Conservation (phyloP, 2,113 vertebrate species). For the Mellivora capensis region DNA sequence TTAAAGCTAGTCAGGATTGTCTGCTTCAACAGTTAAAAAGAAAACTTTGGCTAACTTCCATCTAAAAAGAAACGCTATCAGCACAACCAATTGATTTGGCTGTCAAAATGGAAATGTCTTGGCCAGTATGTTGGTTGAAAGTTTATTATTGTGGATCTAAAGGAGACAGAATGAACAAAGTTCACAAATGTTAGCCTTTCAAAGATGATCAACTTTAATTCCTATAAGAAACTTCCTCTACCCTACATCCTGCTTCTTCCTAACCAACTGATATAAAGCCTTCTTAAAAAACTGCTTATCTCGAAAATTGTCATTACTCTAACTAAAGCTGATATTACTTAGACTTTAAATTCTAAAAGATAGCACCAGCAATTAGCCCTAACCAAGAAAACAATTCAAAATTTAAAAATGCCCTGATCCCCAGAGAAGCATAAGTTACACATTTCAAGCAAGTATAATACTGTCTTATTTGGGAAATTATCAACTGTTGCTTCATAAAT, state of each 20-base stretch:
- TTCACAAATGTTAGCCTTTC: neutral
- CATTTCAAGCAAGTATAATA: constrained; percentile 38
- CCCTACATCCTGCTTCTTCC: neutral
- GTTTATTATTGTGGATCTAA: constrained; percentile 47
- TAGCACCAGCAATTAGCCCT: neutral
- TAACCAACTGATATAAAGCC: neutral
- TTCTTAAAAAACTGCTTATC: neutral
- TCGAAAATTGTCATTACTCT: constrained; percentile 25
- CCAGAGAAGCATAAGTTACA: constrained; percentile 39
- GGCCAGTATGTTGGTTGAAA: neutral
- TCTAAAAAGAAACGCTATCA: constrained; percentile 58
- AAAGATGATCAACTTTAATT: neutral
- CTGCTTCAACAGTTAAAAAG: neutral
- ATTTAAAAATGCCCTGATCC: constrained; percentile 34
- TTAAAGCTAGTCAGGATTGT: neutral
- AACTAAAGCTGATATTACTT: constrained; percentile 37
- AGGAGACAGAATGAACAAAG: neutral
- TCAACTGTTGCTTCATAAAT: constrained; percentile 70
- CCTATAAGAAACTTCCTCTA: neutral
- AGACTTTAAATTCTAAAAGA: constrained; percentile 37
- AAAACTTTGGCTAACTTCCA: constrained; percentile 48
- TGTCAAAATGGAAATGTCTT: constrained; percentile 68
- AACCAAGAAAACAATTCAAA: constrained; percentile 35
- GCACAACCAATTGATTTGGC: constrained; percentile 43
- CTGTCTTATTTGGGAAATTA: constrained; percentile 68